A percentile compares a stretch with the other conserved stretches of the same genome.
Evolutionary conservation across 2,113 vertebrate species (phyloP).

Genomic region (Danio rerio): GRCz12tu NC_133200.1:17446001-17446500

Average conservation of each 20-base stretch:
- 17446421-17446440: slow-evolving; percentile 6
- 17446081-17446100: too few relatives aligned
- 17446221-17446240: slow-evolving; percentile 6
- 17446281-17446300: not conserved
- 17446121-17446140: too few relatives aligned
- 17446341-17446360: slow-evolving; percentile 11
- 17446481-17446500: slow-evolving; percentile 20
- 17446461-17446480: slow-evolving; percentile 28
- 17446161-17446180: too few relatives aligned
- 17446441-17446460: slow-evolving; percentile 10
- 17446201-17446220: too few relatives aligned
- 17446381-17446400: not conserved
- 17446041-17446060: too few relatives aligned
- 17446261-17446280: slow-evolving; percentile 41
- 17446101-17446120: too few relatives aligned
- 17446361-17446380: slow-evolving; percentile 2
- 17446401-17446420: slow-evolving; percentile 4
- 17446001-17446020: too few relatives aligned
- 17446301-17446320: slow-evolving; percentile 46
- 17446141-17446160: too few relatives aligned
- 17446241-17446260: slow-evolving; percentile 19
- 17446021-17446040: too few relatives aligned
- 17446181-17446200: too few relatives aligned
- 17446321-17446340: slow-evolving; percentile 13
- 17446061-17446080: too few relatives aligned